Percentiles rank a stretch among this genome's conserved stretches.
Evolutionary conservation across 2,888 invertebrate genomes (phyloP).

Genomic region (Dichetophora obliterata): DNA sequence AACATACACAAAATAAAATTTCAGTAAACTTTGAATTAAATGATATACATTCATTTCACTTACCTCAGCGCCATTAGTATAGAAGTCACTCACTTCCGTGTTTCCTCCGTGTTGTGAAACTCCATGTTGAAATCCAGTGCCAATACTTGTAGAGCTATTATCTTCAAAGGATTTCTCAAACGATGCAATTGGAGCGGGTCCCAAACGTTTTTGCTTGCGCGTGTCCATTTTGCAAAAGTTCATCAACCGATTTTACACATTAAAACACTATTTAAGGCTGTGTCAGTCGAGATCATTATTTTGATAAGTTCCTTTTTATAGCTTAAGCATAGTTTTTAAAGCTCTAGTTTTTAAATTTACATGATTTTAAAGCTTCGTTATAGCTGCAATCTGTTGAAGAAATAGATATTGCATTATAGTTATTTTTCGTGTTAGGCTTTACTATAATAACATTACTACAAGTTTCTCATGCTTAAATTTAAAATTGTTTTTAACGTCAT

Average conservation of each 20-base stretch:
- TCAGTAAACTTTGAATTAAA: too few relatives aligned
- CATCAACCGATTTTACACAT: background rate
- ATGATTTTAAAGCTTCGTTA: background rate
- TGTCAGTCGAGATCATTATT: background rate
- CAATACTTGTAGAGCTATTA: conserved; percentile 51
- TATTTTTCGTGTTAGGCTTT: background rate
- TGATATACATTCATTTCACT: background rate
- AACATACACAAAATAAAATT: too few relatives aligned
- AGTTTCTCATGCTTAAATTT: too few relatives aligned
- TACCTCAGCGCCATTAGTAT: conserved; percentile 43
- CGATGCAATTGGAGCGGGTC: conserved; percentile 94
- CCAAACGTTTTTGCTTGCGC: conserved; percentile 81
- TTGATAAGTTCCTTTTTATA: background rate
- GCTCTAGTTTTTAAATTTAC: background rate
- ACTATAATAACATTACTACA: too few relatives aligned
- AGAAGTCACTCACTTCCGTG: conserved; percentile 29
- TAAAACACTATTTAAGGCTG: background rate
- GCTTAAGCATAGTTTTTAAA: background rate
- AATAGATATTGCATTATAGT: background rate
- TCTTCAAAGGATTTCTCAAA: conserved; percentile 77
- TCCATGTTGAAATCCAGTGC: conserved; percentile 39
- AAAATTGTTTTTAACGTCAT: too few relatives aligned
- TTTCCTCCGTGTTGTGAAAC: conserved; percentile 3
- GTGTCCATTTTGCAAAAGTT: conserved; percentile 57
- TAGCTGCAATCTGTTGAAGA: background rate